A percentile compares a stretch with the other conserved stretches of the same genome.
Conservation (phyloP, 2,797 vertebrate species). For the Melanotaenia nigrans region DNA sequence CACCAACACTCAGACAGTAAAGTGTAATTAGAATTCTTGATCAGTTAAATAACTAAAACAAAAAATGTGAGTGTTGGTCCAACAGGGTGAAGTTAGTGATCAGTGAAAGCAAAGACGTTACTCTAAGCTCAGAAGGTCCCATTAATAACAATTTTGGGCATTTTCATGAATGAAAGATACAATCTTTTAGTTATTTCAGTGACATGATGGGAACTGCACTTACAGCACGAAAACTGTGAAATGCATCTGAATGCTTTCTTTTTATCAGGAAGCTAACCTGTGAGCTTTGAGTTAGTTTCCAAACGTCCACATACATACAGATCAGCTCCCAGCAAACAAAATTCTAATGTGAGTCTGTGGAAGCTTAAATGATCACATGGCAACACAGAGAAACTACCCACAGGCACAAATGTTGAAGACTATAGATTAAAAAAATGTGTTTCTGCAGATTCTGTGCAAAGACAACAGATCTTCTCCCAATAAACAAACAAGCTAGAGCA, state of each 20-base stretch:
- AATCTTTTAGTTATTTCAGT: constrained; percentile 2
- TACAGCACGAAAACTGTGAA: neutral
- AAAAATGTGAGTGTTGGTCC: constrained; percentile 36
- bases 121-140: constrained; percentile 5
- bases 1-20: constrained; percentile 49
- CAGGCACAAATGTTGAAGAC: constrained; percentile 1
- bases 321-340: constrained; percentile 30
- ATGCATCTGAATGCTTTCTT: constrained; percentile 18
- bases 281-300: constrained; percentile 22
- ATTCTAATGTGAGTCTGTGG: constrained; percentile 9
- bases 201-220: neutral
- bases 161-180: neutral
- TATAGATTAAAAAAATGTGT: neutral
- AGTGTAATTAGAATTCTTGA: constrained; percentile 48
- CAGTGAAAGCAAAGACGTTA: constrained; percentile 18
- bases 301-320: constrained; percentile 11
- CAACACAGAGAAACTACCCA: constrained; percentile 13
- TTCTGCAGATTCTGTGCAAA: constrained; percentile 16
- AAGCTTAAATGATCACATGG: constrained; percentile 18
- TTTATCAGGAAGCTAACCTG: constrained; percentile 7
- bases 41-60: constrained; percentile 23
- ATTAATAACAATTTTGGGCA: constrained; percentile 8
- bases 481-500: constrained; percentile 14
- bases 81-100: constrained; percentile 37
- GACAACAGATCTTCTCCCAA: constrained; percentile 5